Conservation (phyloP, 2,113 vertebrate genomes). For the Reinhardtius hippoglossoides region DNA sequence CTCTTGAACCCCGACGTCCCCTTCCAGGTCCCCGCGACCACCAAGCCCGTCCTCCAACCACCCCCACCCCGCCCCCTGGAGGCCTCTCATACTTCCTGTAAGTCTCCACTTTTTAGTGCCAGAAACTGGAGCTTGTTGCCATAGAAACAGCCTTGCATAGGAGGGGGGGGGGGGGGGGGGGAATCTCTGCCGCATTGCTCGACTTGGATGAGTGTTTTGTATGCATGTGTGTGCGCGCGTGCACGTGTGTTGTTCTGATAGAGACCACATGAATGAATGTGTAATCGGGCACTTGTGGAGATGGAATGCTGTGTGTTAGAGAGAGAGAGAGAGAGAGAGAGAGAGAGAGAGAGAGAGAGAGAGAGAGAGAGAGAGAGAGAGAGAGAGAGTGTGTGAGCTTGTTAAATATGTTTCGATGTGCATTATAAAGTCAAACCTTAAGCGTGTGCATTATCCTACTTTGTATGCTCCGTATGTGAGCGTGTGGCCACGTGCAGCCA, state of each 20-base stretch:
- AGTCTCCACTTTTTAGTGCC: constrained; percentile 81
- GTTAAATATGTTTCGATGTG: constrained; percentile 23
- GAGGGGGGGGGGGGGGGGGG: constrained; percentile 25
- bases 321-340: neutral
- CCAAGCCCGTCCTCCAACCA: constrained; percentile 21
- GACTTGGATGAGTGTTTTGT: constrained; percentile 73
- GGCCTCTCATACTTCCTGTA: constrained; percentile 81
- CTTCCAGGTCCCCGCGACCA: constrained; percentile 1
- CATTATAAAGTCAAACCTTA: constrained; percentile 26
- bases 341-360: neutral
- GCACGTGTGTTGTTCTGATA: constrained; percentile 49
- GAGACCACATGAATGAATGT: constrained; percentile 65
- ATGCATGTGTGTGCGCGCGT: constrained; percentile 39
- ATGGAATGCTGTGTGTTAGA: constrained; percentile 38
- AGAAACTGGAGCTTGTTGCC: constrained; percentile 84
- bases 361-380: neutral
- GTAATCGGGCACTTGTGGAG: constrained; percentile 54
- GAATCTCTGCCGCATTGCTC: constrained; percentile 82
- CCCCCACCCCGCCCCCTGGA: constrained; percentile 57
- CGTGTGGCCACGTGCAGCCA: neutral
- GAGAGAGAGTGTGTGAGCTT: neutral
- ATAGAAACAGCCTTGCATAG: constrained; percentile 83
- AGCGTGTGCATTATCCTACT: constrained; percentile 26
- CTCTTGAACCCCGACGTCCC: neutral
- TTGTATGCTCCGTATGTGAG: constrained; percentile 1